Evolutionary conservation across 1,140 invertebrate genomes (phyloP).

Genomic region (Piezodorus guildinii): DNA sequence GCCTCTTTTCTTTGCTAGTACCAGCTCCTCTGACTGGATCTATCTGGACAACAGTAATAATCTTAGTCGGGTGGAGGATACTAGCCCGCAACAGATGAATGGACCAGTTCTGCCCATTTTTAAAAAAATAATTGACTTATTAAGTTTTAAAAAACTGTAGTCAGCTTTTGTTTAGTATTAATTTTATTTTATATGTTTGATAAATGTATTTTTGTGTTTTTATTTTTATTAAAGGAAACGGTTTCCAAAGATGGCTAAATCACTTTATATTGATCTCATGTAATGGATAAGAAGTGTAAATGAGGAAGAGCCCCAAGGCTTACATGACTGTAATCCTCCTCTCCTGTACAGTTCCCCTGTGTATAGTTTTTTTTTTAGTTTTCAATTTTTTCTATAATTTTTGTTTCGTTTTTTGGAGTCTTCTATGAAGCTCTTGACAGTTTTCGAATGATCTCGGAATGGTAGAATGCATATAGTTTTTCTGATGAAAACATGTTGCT

Average conservation of each 20-base stretch:
- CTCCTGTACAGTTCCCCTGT: constrained; percentile 16
- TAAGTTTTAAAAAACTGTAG: constrained; percentile 10
- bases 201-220: neutral
- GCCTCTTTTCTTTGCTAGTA: constrained; percentile 33
- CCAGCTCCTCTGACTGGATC: constrained; percentile 31
- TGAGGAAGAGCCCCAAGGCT: constrained; percentile 11
- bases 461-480: constrained; percentile 18
- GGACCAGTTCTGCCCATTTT: neutral
- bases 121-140: neutral
- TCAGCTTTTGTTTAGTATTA: constrained; percentile 9
- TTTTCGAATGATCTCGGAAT: constrained; percentile 29
- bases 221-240: constrained; percentile 11
- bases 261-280: constrained; percentile 24
- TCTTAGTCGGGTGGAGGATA: constrained; percentile 32
- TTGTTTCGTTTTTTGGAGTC: constrained; percentile 21
- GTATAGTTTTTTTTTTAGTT: constrained; percentile 24
- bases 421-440: constrained; percentile 25
- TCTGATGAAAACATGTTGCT: constrained; percentile 17
- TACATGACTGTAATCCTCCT: constrained; percentile 11
- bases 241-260: constrained; percentile 26
- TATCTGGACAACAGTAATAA: constrained; percentile 36
- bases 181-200: constrained; percentile 12
- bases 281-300: neutral
- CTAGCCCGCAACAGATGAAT: constrained; percentile 30
- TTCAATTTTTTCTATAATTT: constrained; percentile 23